Percentiles rank a stretch among this genome's conserved stretches.
Conservation (phyloP, 2,888 invertebrate genomes). For the Antheraea assamensis region DNA sequence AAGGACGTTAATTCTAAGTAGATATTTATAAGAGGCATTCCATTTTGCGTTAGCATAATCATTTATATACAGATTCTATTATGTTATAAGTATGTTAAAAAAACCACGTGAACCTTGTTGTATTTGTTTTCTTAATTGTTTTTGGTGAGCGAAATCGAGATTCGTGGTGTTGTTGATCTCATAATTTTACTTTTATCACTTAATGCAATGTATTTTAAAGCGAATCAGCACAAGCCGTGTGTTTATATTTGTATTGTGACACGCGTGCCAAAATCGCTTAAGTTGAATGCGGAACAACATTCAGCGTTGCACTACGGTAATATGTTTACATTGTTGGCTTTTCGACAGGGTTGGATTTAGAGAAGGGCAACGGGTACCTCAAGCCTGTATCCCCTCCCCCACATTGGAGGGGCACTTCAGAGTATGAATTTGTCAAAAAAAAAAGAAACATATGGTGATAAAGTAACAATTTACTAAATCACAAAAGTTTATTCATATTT, state of each 20-base stretch:
- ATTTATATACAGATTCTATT: constrained; percentile 8
- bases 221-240: neutral
- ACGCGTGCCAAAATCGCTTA: constrained; percentile 19
- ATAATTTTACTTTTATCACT: constrained; percentile 5
- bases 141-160: neutral
- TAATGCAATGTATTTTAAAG: constrained; percentile 8
- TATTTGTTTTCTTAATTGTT: constrained; percentile 5
- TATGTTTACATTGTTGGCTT: neutral
- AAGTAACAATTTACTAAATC: neutral
- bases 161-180: constrained; percentile 11
- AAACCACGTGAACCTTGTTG: constrained; percentile 5
- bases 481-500: neutral
- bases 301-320: constrained; percentile 6
- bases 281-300: constrained; percentile 17
- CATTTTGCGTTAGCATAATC: constrained; percentile 33
- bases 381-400: neutral
- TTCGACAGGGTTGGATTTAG: neutral
- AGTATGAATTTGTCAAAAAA: neutral
- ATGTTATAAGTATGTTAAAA: constrained; percentile 13
- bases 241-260: constrained; percentile 13
- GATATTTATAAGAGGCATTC: constrained; percentile 50
- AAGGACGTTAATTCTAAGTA: constrained; percentile 36
- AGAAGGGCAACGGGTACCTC: neutral
- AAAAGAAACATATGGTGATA: neutral
- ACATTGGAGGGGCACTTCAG: neutral